These are phyloP conservation scores for Acomys russatus DNA, from an alignment of 2,797 vertebrate species.

Conservation along the genomic window DNA sequence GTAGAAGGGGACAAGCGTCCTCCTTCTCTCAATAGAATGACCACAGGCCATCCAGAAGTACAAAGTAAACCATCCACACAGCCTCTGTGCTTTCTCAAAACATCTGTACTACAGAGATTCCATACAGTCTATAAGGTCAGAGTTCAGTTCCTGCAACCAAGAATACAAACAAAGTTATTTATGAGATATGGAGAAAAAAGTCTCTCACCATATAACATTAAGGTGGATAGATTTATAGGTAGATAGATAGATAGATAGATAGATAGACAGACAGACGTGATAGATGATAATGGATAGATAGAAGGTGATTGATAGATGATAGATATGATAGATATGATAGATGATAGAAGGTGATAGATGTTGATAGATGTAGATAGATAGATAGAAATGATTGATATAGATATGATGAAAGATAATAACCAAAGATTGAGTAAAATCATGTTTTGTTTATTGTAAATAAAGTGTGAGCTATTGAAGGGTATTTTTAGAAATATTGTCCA, in stretches of 20 bases:
- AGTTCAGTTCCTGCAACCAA: not conserved
- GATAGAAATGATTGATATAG: not conserved
- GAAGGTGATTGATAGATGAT: not conserved
- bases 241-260: not conserved
- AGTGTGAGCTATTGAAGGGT: not conserved
- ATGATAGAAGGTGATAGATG: too few relatives aligned
- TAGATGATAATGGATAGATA: not conserved
- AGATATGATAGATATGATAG: not conserved
- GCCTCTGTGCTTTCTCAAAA: not conserved
- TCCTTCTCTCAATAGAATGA: not conserved
- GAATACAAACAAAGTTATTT: not conserved
- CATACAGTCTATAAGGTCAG: not conserved
- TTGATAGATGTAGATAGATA: not conserved
- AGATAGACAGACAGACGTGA: not conserved
- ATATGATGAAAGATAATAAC: not conserved
- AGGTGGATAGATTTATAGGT: not conserved
- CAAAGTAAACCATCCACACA: not conserved
- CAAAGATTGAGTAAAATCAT: not conserved
- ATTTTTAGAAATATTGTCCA: not conserved
- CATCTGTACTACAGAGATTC: not conserved
- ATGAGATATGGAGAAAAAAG: not conserved
- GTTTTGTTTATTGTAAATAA: conserved; percentile 48
- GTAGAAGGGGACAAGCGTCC: not conserved
- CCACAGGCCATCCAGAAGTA: not conserved
- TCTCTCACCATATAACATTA: not conserved